Base-by-base conservation (phyloP, 1,140 invertebrate species). In the Macrobrachium nipponense region DNA sequence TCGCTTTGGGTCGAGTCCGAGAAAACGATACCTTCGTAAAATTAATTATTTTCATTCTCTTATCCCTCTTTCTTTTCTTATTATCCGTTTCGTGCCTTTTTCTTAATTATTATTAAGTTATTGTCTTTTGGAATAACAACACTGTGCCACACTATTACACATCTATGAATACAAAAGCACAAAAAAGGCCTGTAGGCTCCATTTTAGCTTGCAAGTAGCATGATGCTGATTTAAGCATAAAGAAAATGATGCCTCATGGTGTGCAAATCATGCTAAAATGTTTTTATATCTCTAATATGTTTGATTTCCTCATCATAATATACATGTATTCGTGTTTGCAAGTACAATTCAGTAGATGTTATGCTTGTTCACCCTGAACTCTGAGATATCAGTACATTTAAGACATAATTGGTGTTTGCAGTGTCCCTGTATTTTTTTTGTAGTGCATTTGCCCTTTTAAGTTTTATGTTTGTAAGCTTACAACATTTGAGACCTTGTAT, bases 361-460 rank as follows among this genome's bases (percentile, higher is more conserved):
- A 81, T 81, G 80, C 80, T 81, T 81, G 80, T 58, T 81, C 36
- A 81, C 36, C 60, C 58, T 81, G 70, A 43, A 36, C 70, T 73
- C n/a, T 23, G 17, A 73, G 18, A 15, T 36, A 18, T 17, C 58
- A 86, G 75, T 76, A 64, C 73, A 70, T 78, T 73, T 80, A 82
- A 72, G 23, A 86, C 76, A 78, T 80, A 64, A 86, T 80, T 86
- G 77, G 77, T 86, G 77, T 76, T 80, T 86, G 83, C 83, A 86
- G 83, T 86, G 83, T 72, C 83, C 83, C 83, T 86, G 83, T 86
- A 80, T 86, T 86, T 80, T 78, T 51, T 80, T 86, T 72, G 83
- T 80, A n/a, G 77, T 86, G 83, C 77, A 86, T 86, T 86, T 80
- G 83, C 83, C 80, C 66, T 36, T 80, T 36, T 80, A 43, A 36